Conservation (phyloP, 2,113 vertebrate species). For the Salvelinus alpinus region DNA sequence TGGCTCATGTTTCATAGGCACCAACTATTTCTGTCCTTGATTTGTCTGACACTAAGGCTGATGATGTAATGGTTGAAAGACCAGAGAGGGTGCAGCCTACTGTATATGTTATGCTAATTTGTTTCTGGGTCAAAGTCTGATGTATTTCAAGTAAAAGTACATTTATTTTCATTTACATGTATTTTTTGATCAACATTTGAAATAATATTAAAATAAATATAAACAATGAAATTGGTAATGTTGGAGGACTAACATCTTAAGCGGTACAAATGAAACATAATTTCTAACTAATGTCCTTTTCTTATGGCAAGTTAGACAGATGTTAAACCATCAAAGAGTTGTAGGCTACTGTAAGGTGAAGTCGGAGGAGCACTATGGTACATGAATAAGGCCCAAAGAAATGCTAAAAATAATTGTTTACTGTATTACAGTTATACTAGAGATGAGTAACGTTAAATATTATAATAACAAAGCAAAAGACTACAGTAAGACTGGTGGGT, state of each 20-base stretch:
- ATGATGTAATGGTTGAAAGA: background rate
- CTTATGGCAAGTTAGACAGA: background rate
- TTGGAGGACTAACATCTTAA: background rate
- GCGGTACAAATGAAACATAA: too few relatives aligned
- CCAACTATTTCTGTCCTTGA: constrained; percentile 33
- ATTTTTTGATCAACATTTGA: background rate
- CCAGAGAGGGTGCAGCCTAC: background rate
- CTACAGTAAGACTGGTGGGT: too few relatives aligned
- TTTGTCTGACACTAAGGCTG: background rate
- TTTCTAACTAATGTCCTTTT: background rate
- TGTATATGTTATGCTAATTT: background rate
- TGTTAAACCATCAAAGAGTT: background rate
- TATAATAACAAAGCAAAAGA: background rate
- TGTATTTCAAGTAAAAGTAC: background rate
- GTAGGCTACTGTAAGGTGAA: background rate
- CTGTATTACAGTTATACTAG: background rate
- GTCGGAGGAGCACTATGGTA: background rate
- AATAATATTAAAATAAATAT: constrained; percentile 32
- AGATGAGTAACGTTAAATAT: background rate
- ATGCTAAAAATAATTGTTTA: too few relatives aligned
- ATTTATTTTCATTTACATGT: too few relatives aligned
- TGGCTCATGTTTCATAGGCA: constrained; percentile 37
- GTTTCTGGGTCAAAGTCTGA: background rate
- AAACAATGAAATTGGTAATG: constrained; percentile 3
- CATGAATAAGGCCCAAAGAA: too few relatives aligned